These are phyloP conservation scores for Dendrocincla tyrannina DNA, from an alignment of 2,797 vertebrate genomes.

Conservation along the genomic window DNA sequence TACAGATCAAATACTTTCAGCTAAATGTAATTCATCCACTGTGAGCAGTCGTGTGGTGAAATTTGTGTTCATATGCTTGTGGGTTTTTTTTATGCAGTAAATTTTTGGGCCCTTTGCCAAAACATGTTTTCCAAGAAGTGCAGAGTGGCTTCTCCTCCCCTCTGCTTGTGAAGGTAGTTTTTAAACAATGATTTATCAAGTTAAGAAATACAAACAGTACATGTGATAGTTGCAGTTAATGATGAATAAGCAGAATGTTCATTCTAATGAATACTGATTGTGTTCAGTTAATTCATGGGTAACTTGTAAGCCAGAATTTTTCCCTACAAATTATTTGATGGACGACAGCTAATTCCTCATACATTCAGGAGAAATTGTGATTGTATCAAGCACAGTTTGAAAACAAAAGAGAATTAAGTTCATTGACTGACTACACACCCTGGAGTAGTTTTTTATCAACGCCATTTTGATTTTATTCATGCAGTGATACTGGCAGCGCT, in stretches of 20 bases:
- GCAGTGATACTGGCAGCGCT: neutral
- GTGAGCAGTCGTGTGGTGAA: neutral
- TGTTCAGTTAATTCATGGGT: neutral
- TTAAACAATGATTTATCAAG: neutral
- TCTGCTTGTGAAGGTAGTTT: slow-evolving; percentile 7
- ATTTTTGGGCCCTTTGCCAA: neutral
- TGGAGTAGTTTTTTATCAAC: slow-evolving; percentile 24
- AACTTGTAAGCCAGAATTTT: neutral
- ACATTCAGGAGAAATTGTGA: neutral
- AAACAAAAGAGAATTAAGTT: neutral
- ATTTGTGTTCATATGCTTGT: neutral
- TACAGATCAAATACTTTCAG: slow-evolving; percentile 14
- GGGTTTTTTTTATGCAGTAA: neutral
- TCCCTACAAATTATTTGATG: neutral
- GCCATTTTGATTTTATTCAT: neutral
- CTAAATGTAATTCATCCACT: slow-evolving; percentile 2
- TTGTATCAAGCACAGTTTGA: neutral
- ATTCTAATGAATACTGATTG: neutral
- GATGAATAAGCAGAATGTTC: neutral
- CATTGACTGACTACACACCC: neutral
- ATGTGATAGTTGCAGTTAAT: neutral
- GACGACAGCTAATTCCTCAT: neutral
- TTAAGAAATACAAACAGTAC: neutral
- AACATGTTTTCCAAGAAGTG: neutral
- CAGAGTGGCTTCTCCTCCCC: neutral